phyloP scores from a whole-genome alignment of 2,113 vertebrate genomes.

The Lasiurus cinereus region DNA sequence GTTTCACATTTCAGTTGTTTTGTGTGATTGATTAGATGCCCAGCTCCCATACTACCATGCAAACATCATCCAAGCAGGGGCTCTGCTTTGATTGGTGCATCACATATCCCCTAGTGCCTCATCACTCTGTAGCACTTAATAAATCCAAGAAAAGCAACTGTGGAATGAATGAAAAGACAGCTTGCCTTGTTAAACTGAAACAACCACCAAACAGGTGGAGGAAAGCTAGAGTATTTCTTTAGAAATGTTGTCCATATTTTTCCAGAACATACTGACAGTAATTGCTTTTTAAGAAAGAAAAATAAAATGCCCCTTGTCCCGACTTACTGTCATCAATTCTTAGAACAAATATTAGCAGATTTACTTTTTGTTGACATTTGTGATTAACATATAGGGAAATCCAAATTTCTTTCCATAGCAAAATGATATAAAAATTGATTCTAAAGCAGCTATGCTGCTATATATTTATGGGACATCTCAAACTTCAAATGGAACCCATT shows the following conservation, averaged over 20 bases:
- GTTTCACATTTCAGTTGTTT: constrained; percentile 30
- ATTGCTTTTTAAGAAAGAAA: constrained; percentile 11
- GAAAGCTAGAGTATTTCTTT: neutral
- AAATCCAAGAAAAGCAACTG: constrained; percentile 23
- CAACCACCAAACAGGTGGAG: neutral
- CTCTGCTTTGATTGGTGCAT: neutral
- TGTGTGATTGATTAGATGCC: constrained; percentile 7
- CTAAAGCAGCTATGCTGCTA: neutral
- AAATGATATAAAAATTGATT: neutral
- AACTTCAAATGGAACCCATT: neutral
- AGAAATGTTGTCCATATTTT: neutral
- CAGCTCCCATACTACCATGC: neutral
- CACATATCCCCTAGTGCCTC: neutral
- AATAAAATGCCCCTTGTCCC: neutral
- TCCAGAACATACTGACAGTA: neutral
- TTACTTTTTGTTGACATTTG: neutral
- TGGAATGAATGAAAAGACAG: neutral
- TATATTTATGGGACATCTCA: neutral
- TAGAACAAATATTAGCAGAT: neutral
- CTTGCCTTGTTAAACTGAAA: neutral
- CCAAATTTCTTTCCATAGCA: neutral
- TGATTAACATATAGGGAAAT: neutral
- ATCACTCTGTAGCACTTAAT: neutral
- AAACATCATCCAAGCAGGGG: neutral
- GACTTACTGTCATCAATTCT: neutral